Percentiles rank a stretch among this genome's conserved stretches.
Evolutionary conservation across 1,140 invertebrate genomes (phyloP).

Genomic region (Piezodorus guildinii): DNA sequence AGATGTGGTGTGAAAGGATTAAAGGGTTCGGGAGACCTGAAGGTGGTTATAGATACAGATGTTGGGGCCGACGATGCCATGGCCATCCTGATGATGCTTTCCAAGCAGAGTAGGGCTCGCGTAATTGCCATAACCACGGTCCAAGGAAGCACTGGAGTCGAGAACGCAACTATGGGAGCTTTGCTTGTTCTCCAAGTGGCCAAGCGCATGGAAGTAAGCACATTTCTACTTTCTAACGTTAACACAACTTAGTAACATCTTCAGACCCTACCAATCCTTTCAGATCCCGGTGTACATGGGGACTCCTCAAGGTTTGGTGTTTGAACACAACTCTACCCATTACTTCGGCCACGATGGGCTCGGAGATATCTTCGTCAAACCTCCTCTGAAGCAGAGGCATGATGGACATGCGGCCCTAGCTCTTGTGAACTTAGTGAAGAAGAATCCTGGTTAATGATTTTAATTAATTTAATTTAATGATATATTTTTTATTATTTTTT

Average conservation of each 20-base stretch:
- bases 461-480: too few species aligned
- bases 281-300: neutral
- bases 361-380: neutral
- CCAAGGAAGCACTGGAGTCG: slow-evolving; percentile 45
- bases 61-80: slow-evolving; percentile 51
- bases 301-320: neutral
- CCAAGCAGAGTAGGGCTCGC: slow-evolving; percentile 29
- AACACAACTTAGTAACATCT: neutral
- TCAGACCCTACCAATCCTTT: neutral
- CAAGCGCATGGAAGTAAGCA: slow-evolving; percentile 3
- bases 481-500: too few species aligned
- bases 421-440: neutral
- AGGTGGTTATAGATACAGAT: slow-evolving; percentile 47
- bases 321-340: neutral
- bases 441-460: neutral
- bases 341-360: neutral
- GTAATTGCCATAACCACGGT: slow-evolving; percentile 50
- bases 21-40: neutral
- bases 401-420: neutral
- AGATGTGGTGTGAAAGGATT: too few species aligned
- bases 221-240: too few species aligned
- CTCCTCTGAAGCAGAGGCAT: neutral
- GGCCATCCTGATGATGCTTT: slow-evolving; percentile 37
- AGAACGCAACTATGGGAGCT: slow-evolving; percentile 47
- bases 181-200: slow-evolving; percentile 42